Conservation (phyloP, 2,797 vertebrate genomes). For the Gobio occitaniae region DNA sequence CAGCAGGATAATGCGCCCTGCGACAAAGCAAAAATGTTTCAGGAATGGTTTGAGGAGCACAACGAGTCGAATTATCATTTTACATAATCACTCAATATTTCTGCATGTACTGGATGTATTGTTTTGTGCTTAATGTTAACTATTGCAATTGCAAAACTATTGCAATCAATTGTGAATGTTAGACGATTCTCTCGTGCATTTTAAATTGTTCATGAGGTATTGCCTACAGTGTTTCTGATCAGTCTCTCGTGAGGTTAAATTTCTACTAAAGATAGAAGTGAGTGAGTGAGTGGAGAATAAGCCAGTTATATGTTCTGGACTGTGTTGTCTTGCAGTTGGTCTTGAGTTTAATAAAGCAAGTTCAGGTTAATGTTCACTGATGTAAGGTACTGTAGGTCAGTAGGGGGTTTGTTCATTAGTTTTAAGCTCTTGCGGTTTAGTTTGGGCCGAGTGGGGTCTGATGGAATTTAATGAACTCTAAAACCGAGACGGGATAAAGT, state of each 20-base stretch:
- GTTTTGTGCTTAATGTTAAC: background rate
- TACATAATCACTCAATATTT: background rate
- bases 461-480: conserved; percentile 35
- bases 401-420: conserved; percentile 22
- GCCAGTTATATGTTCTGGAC: background rate
- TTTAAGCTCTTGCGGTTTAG: conserved; percentile 4
- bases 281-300: background rate
- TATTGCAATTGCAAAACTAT: background rate
- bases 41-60: no score
- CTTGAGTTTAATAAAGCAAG: background rate
- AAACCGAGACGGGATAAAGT: background rate
- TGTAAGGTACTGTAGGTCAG: background rate
- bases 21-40: no score
- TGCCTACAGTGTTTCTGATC: background rate
- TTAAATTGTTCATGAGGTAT: background rate
- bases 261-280: background rate
- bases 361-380: conserved; percentile 28
- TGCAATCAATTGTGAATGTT: background rate
- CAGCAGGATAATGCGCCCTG: no score
- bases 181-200: background rate
- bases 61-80: no score
- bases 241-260: background rate
- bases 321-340: background rate
- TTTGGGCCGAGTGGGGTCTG: conserved; percentile 22
- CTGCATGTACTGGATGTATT: background rate